Conservation (phyloP, 2,113 vertebrate genomes). For the Tautogolabrus adspersus region DNA sequence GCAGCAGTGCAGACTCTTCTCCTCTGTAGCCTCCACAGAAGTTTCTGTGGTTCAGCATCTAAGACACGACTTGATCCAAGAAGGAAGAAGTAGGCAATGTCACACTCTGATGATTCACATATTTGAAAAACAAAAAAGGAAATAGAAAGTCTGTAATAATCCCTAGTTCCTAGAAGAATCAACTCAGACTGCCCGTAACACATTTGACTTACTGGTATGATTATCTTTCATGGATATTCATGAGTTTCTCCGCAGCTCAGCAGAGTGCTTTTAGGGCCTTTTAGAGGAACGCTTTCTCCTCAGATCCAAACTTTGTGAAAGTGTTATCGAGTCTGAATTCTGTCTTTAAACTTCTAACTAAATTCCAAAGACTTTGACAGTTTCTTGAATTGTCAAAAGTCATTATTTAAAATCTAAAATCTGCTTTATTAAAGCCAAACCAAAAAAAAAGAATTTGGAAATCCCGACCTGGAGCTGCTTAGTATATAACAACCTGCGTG, state of each 20-base stretch:
- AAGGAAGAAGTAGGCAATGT: neutral
- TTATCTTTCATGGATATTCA: constrained; percentile 44
- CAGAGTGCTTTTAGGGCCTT: constrained; percentile 1
- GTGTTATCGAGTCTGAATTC: neutral
- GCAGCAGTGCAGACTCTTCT: constrained; percentile 50
- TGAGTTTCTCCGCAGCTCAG: constrained; percentile 25
- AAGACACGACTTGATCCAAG: constrained; percentile 46
- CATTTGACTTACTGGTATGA: constrained; percentile 39
- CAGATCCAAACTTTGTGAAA: constrained; percentile 4
- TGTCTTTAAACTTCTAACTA: neutral
- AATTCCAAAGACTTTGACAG: neutral
- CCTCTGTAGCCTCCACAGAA: constrained; percentile 30
- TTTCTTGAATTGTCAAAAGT: neutral
- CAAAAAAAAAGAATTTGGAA: neutral
- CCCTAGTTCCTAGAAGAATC: constrained; percentile 19
- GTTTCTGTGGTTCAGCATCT: constrained; percentile 46
- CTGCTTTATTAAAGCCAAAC: neutral
- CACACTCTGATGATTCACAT: constrained; percentile 36
- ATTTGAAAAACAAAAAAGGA: constrained; percentile 15
- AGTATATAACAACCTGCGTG: neutral
- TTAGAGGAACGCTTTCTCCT: constrained; percentile 16
- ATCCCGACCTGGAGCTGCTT: neutral
- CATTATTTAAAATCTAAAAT: neutral
- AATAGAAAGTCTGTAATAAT: constrained; percentile 31
- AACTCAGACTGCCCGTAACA: constrained; percentile 26